These are phyloP conservation scores for Phyllotreta cruciferae DNA, from an alignment of 2,888 invertebrate genomes.

Conservation along the genomic window DNA sequence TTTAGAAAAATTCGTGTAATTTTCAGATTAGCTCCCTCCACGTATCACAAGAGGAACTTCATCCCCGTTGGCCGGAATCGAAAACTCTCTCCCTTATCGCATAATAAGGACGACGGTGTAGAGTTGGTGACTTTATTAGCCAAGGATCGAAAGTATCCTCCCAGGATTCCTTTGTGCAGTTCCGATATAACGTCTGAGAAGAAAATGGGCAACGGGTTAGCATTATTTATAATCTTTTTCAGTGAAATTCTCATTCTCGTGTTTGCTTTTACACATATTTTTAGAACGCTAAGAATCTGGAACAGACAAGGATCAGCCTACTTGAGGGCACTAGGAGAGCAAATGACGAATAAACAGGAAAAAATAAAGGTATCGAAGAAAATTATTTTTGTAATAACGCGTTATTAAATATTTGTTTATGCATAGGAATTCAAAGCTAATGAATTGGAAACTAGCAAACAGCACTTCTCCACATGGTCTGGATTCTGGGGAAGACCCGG, in stretches of 20 bases:
- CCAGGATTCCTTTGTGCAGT: conserved; percentile 64
- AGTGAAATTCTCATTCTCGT: neutral
- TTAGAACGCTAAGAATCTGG: conserved; percentile 48
- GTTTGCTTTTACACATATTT: conserved; percentile 16
- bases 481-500: conserved; percentile 84
- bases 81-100: conserved; percentile 54
- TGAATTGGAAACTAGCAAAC: conserved; percentile 71
- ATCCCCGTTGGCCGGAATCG: conserved; percentile 42
- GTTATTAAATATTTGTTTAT: conserved; percentile 5
- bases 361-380: conserved; percentile 53
- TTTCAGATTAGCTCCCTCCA: conserved; percentile 43
- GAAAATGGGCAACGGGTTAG: conserved; percentile 58
- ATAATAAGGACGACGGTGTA: conserved; percentile 64
- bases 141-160: conserved; percentile 66
- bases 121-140: conserved; percentile 80
- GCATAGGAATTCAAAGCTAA: conserved; percentile 66
- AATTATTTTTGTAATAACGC: conserved; percentile 5
- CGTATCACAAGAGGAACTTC: conserved; percentile 42
- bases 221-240: conserved; percentile 34
- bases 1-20: no score
- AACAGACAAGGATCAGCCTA: conserved; percentile 59
- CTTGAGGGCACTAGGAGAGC: conserved; percentile 63
- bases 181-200: conserved; percentile 65
- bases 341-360: conserved; percentile 63
- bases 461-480: conserved; percentile 79